Conservation (phyloP, 1,140 invertebrate genomes). For the Cydia pomonella region DNA sequence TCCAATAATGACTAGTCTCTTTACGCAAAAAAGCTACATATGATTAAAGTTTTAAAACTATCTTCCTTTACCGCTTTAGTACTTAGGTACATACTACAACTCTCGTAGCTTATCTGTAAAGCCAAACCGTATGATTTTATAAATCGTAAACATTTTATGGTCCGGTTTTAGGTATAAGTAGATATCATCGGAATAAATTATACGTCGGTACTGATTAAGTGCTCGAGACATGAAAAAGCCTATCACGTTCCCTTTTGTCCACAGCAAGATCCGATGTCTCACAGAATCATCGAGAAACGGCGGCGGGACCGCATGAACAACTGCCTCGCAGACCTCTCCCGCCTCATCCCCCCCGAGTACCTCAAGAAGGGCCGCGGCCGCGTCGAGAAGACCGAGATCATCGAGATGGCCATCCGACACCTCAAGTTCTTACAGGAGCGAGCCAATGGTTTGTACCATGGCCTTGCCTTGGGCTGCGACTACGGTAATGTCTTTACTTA, state of each 20-base stretch:
- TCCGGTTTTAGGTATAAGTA: too few species aligned
- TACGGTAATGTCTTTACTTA: conserved; percentile 28
- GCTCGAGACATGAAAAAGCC: neutral
- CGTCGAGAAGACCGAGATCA: conserved; percentile 98
- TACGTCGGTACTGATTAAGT: too few species aligned
- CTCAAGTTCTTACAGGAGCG: conserved; percentile 92
- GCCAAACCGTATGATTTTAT: too few species aligned
- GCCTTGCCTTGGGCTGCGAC: conserved; percentile 17
- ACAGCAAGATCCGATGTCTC: conserved; percentile 96
- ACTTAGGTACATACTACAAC: too few species aligned
- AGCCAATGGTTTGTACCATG: conserved; percentile 78
- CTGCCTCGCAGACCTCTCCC: conserved; percentile 95
- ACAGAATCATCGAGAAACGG: conserved; percentile 97
- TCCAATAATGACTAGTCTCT: too few species aligned
- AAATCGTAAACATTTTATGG: too few species aligned
- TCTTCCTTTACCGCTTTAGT: too few species aligned
- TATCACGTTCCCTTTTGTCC: conserved; percentile 51
- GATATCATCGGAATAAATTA: too few species aligned
- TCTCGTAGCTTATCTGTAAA: too few species aligned
- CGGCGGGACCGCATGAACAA: conserved; percentile 98
- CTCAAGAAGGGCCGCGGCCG: conserved; percentile 96
- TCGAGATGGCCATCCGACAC: conserved; percentile 98
- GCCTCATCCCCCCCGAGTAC: conserved; percentile 95
- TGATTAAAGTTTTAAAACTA: too few species aligned
- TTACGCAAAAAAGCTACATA: too few species aligned